Evolutionary conservation across 2,797 vertebrate species (phyloP), one percentile per base, ranked within the genome.

Genomic region (Rhadinocentrus ornatus): DNA sequence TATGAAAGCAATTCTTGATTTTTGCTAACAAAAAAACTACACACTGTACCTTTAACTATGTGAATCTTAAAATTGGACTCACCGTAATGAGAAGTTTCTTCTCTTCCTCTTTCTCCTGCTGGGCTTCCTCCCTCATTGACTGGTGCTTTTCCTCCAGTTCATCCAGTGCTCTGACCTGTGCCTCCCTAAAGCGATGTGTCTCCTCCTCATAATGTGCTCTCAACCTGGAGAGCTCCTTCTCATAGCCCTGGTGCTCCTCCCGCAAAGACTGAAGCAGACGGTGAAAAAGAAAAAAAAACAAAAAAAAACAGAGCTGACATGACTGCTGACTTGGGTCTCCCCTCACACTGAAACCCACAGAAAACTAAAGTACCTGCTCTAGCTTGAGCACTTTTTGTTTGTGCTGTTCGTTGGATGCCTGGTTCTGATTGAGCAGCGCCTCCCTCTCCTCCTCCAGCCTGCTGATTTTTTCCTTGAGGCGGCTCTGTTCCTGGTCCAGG

Each of bases 231-330:
- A 99, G 92, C 89, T 99, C 97, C 90, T 96, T 96, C 91, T 99
- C 98, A 31, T 97, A 98, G 83, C 92, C 93, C 89, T 97, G 96
- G 79, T 96, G 97, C 88, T 97, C 96, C 91, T 99, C 98, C 4
- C 94, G 95, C 78, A 98, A 94, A 78, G 95, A 95, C 98, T 99
- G 82, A 73, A 13, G 32, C 6, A 2, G 6, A 55, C 4, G 5
- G 10, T 12, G 26, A 11, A 52, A 26, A 1, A 50, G 41, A 15
- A 6, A 48, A 34, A 2, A 12, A 58, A 57, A 15, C 10, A 48
- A 34, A 2, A 12, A 58, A 57, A 29, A 11, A 20, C n/a, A 2
- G 0, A 12, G 2, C 0, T 54, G 64, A 12, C 4, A 0, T 0
- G 10, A 26, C 22, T 3, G 12, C 0, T 3, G 24, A 2, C 1